Percentiles rank a stretch among this genome's conserved stretches.
These are phyloP conservation scores for Heteromyza rotundicornis DNA, from an alignment of 2,888 invertebrate genomes.

Conservation along the genomic window DNA sequence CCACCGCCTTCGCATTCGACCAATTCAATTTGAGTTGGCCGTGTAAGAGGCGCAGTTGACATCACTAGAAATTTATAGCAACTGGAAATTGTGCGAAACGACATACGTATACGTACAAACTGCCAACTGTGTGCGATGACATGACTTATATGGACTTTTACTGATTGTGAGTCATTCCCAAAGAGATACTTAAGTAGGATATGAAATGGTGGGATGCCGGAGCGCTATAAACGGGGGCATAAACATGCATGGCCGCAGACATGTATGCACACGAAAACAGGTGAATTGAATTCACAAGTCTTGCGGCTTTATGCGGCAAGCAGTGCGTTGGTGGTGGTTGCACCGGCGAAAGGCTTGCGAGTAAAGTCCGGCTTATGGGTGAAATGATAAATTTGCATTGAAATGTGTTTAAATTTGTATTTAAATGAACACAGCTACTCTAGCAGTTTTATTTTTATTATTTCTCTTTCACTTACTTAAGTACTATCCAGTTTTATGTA, in stretches of 20 bases:
- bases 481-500: too few species aligned
- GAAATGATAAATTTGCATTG: too few species aligned
- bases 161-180: slow-evolving; percentile 3
- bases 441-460: too few species aligned
- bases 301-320: background rate
- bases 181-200: too few species aligned
- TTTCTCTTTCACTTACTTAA: too few species aligned
- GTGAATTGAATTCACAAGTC: background rate
- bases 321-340: background rate
- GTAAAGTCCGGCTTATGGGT: too few species aligned
- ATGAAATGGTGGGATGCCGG: too few species aligned
- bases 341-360: too few species aligned
- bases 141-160: background rate
- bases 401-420: too few species aligned
- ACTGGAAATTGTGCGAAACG: background rate
- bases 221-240: background rate
- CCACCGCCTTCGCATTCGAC: too few species aligned
- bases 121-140: background rate
- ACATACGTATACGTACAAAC: background rate
- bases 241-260: background rate
- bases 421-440: too few species aligned
- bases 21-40: too few species aligned
- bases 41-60: background rate
- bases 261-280: background rate
- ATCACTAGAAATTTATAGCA: background rate